phyloP scores from a whole-genome alignment of 2,797 vertebrate species.

The Natrix natrix region DNA sequence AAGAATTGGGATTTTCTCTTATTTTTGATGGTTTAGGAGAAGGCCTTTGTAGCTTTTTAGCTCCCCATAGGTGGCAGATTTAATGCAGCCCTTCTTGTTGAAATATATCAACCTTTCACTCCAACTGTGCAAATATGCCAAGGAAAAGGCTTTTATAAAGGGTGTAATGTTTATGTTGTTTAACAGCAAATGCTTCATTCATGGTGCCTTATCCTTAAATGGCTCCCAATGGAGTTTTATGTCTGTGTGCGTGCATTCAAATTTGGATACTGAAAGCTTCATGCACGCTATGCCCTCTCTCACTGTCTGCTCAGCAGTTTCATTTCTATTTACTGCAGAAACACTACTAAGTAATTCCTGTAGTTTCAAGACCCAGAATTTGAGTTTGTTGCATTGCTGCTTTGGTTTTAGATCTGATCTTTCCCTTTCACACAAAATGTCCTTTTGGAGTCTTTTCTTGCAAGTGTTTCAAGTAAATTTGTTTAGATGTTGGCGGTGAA shows the following conservation, averaged over 20 bases:
- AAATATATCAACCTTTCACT: not conserved
- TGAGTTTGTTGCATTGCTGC: not conserved
- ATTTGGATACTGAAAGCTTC: not conserved
- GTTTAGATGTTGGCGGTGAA: not conserved
- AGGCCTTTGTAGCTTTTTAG: not conserved
- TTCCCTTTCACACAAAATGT: not conserved
- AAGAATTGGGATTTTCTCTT: not conserved
- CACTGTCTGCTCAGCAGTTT: not conserved
- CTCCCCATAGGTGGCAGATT: not conserved
- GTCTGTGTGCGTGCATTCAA: not conserved
- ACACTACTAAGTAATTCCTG: slow-evolving; percentile 21
- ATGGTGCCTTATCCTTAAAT: slow-evolving; percentile 20
- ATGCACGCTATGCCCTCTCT: not conserved
- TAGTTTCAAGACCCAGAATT: slow-evolving; percentile 18
- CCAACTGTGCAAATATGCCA: not conserved
- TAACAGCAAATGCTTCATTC: slow-evolving; percentile 1
- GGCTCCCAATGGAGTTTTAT: not conserved
- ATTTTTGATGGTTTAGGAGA: not conserved
- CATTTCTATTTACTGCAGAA: not conserved
- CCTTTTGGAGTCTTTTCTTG: not conserved
- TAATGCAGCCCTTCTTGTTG: not conserved
- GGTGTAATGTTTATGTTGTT: not conserved
- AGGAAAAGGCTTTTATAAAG: not conserved
- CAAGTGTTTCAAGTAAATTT: not conserved
- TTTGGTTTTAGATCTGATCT: not conserved